These are phyloP conservation scores for Spheniscus mendiculus DNA, from an alignment of 2,113 vertebrate species.

Conservation along the genomic window DNA sequence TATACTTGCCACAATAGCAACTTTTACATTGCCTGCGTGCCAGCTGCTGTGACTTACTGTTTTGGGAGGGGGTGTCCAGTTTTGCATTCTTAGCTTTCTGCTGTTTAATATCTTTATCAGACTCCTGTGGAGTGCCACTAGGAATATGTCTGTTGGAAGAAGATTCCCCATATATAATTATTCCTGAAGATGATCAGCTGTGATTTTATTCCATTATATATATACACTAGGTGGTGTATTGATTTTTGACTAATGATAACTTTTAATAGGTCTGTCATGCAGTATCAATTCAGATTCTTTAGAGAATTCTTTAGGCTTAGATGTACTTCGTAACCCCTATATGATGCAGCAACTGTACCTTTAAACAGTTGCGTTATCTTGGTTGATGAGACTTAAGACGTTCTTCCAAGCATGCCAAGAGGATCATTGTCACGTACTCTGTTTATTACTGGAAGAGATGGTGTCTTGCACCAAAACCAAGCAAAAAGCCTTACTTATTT, in stretches of 20 bases:
- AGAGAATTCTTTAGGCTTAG: conserved; percentile 10
- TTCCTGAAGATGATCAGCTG: conserved; percentile 6
- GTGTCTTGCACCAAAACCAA: not conserved
- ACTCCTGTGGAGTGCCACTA: not conserved
- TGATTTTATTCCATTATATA: conserved; percentile 30
- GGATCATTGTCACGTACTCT: not conserved
- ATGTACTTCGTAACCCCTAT: not conserved
- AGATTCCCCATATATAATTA: not conserved
- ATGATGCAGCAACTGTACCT: not conserved
- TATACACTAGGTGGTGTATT: not conserved
- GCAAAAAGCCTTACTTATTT: not conserved
- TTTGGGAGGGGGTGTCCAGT: not conserved
- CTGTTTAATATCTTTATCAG: not conserved
- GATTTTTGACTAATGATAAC: conserved; percentile 46
- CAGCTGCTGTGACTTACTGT: not conserved
- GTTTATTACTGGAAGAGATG: not conserved
- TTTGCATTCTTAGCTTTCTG: not conserved
- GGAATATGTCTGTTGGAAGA: not conserved
- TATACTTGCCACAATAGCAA: not conserved
- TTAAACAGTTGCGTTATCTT: not conserved
- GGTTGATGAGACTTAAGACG: not conserved
- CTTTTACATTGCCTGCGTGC: not conserved
- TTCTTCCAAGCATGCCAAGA: conserved; percentile 2
- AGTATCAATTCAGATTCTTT: conserved; percentile 33
- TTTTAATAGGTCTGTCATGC: conserved; percentile 49